phyloP scores from a whole-genome alignment of 2,888 invertebrate genomes.

The Cactoblastis cactorum region DNA sequence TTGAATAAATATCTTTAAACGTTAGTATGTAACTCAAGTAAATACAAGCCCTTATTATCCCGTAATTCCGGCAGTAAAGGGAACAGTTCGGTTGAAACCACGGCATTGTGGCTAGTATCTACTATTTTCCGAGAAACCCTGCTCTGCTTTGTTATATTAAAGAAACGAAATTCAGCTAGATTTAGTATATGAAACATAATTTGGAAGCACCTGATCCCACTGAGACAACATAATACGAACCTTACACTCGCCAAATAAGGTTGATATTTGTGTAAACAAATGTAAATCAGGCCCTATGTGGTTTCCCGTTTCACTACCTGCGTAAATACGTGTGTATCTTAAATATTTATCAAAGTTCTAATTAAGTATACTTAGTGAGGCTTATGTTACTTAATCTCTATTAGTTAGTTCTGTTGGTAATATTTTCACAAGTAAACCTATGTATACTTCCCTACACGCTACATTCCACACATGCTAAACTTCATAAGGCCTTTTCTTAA shows the following conservation, averaged over 20 bases:
- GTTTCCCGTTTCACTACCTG: slow-evolving; percentile 5
- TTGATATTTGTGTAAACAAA: not conserved
- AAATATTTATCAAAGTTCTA: slow-evolving; percentile 10
- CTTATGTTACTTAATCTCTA: slow-evolving; percentile 2
- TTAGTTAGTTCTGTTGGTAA: not conserved
- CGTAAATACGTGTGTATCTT: slow-evolving; percentile 9
- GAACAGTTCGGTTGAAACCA: no score
- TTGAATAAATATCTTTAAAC: no score
- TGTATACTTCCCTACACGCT: not conserved
- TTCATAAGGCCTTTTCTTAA: no score
- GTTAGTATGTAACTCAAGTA: no score
- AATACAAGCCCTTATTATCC: no score
- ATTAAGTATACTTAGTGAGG: slow-evolving; percentile 9
- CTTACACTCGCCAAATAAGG: not conserved
- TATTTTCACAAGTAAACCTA: not conserved
- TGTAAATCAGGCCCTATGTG: not conserved
- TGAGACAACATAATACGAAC: not conserved
- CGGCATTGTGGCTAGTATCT: not conserved
- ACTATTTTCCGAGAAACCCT: not conserved
- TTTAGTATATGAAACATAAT: not conserved
- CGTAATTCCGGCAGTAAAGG: no score
- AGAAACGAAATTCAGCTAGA: slow-evolving; percentile 1
- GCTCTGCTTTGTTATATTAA: not conserved
- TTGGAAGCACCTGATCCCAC: not conserved
- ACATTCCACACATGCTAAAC: no score